phyloP scores from a whole-genome alignment of 2,797 vertebrate genomes.

The Triplophysa bombifrons region DNA sequence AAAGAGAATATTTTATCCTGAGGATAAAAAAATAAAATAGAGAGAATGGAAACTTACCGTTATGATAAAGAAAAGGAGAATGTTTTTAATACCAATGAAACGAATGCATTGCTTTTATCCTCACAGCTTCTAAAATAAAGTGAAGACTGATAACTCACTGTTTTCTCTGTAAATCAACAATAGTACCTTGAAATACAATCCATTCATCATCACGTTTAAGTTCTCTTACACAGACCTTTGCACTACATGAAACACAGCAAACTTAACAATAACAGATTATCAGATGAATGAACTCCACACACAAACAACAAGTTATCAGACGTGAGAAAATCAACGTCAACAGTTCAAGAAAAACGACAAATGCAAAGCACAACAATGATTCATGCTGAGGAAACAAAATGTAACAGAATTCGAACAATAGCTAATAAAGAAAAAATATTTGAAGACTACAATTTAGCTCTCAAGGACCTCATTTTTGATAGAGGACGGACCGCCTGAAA shows the following conservation, averaged over 20 bases:
- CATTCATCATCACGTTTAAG: neutral
- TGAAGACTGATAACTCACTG: neutral
- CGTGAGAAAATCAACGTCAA: neutral
- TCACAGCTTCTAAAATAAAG: neutral
- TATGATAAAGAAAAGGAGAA: no score
- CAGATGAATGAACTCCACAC: neutral
- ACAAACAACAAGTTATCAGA: constrained; percentile 3
- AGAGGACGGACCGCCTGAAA: neutral
- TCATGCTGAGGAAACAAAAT: neutral
- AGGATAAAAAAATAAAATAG: no score
- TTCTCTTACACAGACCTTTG: neutral
- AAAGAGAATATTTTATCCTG: no score
- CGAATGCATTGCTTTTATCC: neutral
- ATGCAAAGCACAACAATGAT: neutral
- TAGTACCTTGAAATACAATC: neutral
- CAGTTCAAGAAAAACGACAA: neutral
- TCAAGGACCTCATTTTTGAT: neutral
- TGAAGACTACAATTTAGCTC: neutral
- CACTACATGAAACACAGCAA: neutral
- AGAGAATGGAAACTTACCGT: no score
- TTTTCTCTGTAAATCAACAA: neutral
- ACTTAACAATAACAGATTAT: neutral
- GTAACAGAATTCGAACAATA: neutral
- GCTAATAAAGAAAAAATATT: neutral
- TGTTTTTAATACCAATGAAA: neutral